Conservation (phyloP, 2,888 invertebrate species). For the Chrysotoxum bicinctum region DNA sequence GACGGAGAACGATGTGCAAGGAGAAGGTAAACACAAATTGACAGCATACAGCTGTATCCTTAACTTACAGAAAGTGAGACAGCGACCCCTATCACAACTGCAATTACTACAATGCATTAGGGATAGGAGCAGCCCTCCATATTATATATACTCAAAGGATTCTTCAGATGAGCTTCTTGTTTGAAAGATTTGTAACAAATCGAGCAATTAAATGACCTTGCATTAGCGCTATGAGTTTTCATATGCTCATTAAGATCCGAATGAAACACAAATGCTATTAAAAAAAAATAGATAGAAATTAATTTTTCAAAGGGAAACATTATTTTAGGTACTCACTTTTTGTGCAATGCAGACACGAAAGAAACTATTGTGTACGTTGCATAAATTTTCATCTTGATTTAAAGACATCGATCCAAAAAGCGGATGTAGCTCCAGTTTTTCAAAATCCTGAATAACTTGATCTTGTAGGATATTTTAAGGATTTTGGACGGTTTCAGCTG, state of each 20-base stretch:
- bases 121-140: too few relatives aligned
- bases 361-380: background rate
- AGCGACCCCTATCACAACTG: too few relatives aligned
- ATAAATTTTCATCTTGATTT: background rate
- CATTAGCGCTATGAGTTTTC: background rate
- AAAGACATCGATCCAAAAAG: slow-evolving; percentile 18
- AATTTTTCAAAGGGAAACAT: background rate
- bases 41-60: too few relatives aligned
- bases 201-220: background rate
- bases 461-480: background rate
- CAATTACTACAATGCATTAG: too few relatives aligned
- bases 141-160: too few relatives aligned
- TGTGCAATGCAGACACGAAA: background rate
- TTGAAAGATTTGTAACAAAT: slow-evolving; percentile 12
- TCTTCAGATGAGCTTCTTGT: background rate
- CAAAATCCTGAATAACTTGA: slow-evolving; percentile 13
- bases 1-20: too few relatives aligned
- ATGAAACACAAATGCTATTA: background rate
- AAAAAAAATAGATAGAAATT: background rate
- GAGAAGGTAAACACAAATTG: too few relatives aligned
- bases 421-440: slow-evolving; percentile 9
- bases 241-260: background rate
- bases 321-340: background rate
- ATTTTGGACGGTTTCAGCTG: background rate
- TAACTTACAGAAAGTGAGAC: too few relatives aligned